phyloP scores from a whole-genome alignment of 2,888 invertebrate species.

The Ormyrus nitidulus region DNA sequence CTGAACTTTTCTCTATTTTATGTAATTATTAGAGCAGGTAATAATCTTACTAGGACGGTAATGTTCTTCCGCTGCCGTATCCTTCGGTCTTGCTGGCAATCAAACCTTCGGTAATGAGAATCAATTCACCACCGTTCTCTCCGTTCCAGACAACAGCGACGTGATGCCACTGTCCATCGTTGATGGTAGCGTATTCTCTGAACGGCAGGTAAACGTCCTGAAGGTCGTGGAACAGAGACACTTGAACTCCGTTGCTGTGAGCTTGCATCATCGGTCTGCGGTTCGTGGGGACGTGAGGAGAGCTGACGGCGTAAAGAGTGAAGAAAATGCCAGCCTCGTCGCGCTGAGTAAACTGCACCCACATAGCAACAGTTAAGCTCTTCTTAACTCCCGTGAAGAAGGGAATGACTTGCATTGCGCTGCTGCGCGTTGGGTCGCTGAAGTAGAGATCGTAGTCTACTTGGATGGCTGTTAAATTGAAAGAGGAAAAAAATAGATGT shows the following conservation, averaged over 20 bases:
- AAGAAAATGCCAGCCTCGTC: constrained; percentile 96
- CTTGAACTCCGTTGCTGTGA: constrained; percentile 94
- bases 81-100: constrained; percentile 95
- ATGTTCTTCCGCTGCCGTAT: constrained; percentile 87
- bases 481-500: constrained; percentile 41
- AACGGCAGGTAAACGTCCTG: constrained; percentile 94
- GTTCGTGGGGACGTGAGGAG: constrained; percentile 86
- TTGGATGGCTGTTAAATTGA: constrained; percentile 86
- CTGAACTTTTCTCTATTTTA: too few species aligned
- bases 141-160: constrained; percentile 97
- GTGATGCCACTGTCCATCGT: constrained; percentile 98
- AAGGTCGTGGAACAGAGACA: constrained; percentile 91
- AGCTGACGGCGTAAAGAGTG: constrained; percentile 92
- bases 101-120: constrained; percentile 95
- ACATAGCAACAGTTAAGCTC: constrained; percentile 93
- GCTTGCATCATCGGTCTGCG: constrained; percentile 92
- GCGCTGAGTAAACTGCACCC: constrained; percentile 95
- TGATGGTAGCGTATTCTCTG: constrained; percentile 93
- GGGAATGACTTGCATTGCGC: constrained; percentile 94
- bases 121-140: constrained; percentile 88
- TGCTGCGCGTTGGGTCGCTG: constrained; percentile 91
- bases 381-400: constrained; percentile 87
- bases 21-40: too few species aligned
- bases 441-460: constrained; percentile 99
- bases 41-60: constrained; percentile 87